These are phyloP conservation scores for Tenualosa ilisha DNA, from an alignment of 2,797 vertebrate species.

Conservation along the genomic window DNA sequence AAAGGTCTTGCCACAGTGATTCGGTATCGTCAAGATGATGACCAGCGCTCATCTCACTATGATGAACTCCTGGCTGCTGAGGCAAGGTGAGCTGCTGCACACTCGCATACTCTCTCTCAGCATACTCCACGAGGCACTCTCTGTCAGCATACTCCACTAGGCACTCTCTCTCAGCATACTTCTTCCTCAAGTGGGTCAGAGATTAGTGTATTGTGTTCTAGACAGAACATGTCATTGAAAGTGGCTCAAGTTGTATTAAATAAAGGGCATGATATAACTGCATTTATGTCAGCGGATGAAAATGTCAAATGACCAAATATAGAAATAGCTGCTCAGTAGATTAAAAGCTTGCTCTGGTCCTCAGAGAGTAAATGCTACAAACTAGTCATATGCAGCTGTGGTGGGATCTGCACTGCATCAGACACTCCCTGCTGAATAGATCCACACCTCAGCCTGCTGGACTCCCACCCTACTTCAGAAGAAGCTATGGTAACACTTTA, in stretches of 20 bases:
- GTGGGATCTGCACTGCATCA: background rate
- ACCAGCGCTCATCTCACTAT: conserved; percentile 95
- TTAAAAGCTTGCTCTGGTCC: background rate
- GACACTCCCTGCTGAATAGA: background rate
- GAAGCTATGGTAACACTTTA: too few species aligned
- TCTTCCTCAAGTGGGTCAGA: background rate
- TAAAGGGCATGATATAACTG: too few species aligned
- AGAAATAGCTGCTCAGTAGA: background rate
- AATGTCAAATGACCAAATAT: background rate
- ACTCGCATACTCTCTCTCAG: background rate
- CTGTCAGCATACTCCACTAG: too few species aligned
- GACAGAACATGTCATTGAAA: too few species aligned
- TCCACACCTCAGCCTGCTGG: background rate
- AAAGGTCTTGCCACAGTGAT: conserved; percentile 95
- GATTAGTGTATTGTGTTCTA: too few species aligned
- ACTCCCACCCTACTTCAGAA: too few species aligned
- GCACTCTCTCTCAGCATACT: background rate
- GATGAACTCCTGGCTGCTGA: conserved; percentile 94
- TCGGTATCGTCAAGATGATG: conserved; percentile 93
- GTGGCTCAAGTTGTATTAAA: too few species aligned
- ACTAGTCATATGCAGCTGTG: background rate
- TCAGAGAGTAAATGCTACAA: background rate
- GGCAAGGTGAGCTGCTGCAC: conserved; percentile 80
- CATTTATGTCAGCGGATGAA: too few species aligned
- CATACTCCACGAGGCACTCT: background rate